Evolutionary conservation across 2,113 vertebrate genomes (phyloP).

Genomic region (Thomomys bottae): DNA sequence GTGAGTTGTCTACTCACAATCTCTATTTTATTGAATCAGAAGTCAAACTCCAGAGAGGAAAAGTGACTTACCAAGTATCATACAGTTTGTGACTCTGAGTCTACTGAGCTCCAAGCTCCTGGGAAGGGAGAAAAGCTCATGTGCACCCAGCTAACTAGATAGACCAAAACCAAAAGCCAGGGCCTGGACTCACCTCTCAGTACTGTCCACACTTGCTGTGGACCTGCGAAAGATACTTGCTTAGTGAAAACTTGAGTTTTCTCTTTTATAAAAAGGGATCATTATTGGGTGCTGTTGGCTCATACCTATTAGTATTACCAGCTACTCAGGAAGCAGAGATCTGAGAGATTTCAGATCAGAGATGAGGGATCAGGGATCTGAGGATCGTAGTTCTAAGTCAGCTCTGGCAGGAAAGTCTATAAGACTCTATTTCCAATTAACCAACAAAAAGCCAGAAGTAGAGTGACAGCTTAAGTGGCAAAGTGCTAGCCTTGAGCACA

Average conservation of each 20-base stretch:
- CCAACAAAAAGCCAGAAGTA: too few species aligned
- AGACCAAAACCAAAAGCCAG: background rate
- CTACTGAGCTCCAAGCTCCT: background rate
- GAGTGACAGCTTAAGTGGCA: too few species aligned
- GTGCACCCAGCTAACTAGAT: background rate
- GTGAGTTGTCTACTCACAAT: background rate
- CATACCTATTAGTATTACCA: too few species aligned
- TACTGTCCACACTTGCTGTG: background rate
- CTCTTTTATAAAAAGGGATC: background rate
- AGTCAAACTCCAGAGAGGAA: conserved; percentile 7
- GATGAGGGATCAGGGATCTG: too few species aligned
- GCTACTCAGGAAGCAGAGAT: too few species aligned
- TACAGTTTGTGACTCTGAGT: conserved; percentile 2
- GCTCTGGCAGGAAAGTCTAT: too few species aligned
- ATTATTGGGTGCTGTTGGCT: too few species aligned
- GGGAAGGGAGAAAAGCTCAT: background rate
- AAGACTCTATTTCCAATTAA: too few species aligned
- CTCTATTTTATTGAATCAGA: background rate
- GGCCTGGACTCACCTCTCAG: background rate
- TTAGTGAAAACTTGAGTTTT: conserved; percentile 50
- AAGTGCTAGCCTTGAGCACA: too few species aligned
- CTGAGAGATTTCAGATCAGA: too few species aligned
- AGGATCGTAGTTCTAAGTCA: too few species aligned
- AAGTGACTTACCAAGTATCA: conserved; percentile 24
- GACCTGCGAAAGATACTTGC: background rate